Evolutionary conservation across 2,113 vertebrate species (phyloP), one percentile per base, ranked within the genome.

Genomic region (Blennius ocellaris): DNA sequence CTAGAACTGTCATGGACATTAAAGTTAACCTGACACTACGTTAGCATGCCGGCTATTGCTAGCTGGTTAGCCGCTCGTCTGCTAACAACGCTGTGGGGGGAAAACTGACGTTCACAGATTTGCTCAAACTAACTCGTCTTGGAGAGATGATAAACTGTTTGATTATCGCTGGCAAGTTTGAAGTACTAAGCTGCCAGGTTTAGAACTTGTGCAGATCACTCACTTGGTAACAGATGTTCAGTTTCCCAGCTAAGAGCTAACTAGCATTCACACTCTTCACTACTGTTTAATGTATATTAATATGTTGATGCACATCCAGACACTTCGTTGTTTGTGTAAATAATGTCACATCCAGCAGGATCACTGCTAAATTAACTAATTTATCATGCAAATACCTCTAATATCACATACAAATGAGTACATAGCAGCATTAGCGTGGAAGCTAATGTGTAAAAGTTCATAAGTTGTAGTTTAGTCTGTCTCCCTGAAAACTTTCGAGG

Each of bases 191-290:
- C 8, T 44, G 0, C 0, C 5, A 4, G 15, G 3, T 30, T 30
- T 30, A 30, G 40, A 40, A 55, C 0, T 37, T 30, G 1, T 44
- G 48, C 11, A 11, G 17, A 36, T 63, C 11, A 14, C 6, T 54
- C 57, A 12, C 16, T 66, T 6, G 58, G 15, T 52, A 76, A 78
- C 84, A 90, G 79, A 81, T 90, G 86, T 85, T 82, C 55, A 73
- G 53, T 79, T 86, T 88, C 82, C 77, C 83, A 85, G 84, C 76
- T 80, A 86, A 65, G 12, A 62, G 55, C 70, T 54, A 37, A 66
- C 39, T 57, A 59, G 12, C 49, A 9, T 52, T 48, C n/a, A 54
- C 38, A 66, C 3, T 57, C 4, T 16, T 5, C 53, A 21, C 4
- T 72, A 55, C 16, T 50, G 45, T 30, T 30, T 30, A 30, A 30